Conservation (phyloP, 2,888 invertebrate species). For the Parelbella ahira region DNA sequence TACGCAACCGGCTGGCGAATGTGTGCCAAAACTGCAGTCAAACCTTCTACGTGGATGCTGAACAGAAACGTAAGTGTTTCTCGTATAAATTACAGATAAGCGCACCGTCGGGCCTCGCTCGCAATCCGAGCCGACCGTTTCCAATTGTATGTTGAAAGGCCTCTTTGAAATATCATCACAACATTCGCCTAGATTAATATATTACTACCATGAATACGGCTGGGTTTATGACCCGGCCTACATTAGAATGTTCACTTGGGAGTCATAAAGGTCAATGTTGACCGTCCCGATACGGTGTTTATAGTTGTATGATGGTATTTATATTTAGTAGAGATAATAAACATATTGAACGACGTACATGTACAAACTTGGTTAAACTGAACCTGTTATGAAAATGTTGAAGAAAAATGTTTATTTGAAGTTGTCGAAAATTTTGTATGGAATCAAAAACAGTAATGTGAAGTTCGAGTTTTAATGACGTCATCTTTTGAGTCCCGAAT, state of each 20-base stretch:
- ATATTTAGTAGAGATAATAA: no score
- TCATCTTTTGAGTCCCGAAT: no score
- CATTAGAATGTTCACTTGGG: background rate
- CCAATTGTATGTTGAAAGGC: conserved; percentile 27
- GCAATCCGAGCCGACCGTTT: background rate
- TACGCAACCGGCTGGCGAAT: conserved; percentile 66
- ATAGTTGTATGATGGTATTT: no score
- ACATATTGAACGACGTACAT: no score
- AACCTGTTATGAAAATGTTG: no score
- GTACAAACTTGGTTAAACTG: no score
- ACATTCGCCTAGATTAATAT: conserved; percentile 9
- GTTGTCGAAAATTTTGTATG: no score
- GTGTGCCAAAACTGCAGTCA: conserved; percentile 76
- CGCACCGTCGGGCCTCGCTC: conserved; percentile 3
- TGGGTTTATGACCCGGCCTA: conserved; percentile 5
- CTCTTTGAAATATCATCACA: conserved; percentile 35
- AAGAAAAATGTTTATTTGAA: no score
- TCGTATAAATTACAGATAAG: conserved; percentile 27
- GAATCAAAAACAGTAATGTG: no score
- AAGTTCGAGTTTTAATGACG: no score
- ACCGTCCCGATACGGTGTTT: no score
- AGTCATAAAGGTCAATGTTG: conserved; percentile 2
- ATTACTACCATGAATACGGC: background rate
- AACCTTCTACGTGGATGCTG: conserved; percentile 47
- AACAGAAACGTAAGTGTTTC: conserved; percentile 34